Percentiles rank a stretch among this genome's conserved stretches.
Evolutionary conservation across 37 sponge, comb jelly and placozoan species (phyloP).

Genomic region (Diacarnus erythraeanus): DNA sequence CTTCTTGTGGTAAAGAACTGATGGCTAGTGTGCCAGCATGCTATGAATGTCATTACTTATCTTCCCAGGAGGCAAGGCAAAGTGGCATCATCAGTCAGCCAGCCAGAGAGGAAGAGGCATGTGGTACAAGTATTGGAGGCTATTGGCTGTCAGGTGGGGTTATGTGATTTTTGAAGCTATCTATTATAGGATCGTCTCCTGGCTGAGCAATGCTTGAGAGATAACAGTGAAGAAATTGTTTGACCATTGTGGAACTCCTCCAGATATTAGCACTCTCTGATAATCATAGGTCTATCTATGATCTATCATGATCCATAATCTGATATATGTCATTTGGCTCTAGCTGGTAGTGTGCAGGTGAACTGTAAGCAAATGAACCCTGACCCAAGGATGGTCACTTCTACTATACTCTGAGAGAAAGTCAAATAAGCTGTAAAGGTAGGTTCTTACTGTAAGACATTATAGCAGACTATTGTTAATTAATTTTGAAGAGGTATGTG

Average conservation of each 20-base stretch:
- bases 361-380: background rate
- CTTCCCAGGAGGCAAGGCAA: slow-evolving; percentile 5
- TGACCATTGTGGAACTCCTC: slow-evolving; percentile 49
- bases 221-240: slow-evolving; percentile 39
- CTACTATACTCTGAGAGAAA: too few relatives aligned
- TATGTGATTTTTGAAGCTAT: background rate
- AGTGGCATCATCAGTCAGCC: background rate
- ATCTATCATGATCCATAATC: background rate
- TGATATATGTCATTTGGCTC: background rate
- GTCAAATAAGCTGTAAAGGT: too few relatives aligned
- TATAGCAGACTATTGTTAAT: too few relatives aligned
- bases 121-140: slow-evolving; percentile 13
- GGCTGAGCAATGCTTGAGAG: slow-evolving; percentile 41
- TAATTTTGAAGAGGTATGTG: too few relatives aligned
- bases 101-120: background rate
- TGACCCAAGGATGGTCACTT: background rate
- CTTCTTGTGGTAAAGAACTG: too few relatives aligned
- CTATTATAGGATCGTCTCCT: slow-evolving; percentile 31
- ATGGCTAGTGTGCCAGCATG: background rate
- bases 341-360: background rate
- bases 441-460: too few relatives aligned
- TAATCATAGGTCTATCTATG: background rate
- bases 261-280: slow-evolving; percentile 48
- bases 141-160: slow-evolving; percentile 47
- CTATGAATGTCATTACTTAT: slow-evolving; percentile 1